Evolutionary conservation across 2,888 invertebrate genomes (phyloP), one percentile per base, ranked within the genome.

Genomic region (Drosophila koepferae): DNA sequence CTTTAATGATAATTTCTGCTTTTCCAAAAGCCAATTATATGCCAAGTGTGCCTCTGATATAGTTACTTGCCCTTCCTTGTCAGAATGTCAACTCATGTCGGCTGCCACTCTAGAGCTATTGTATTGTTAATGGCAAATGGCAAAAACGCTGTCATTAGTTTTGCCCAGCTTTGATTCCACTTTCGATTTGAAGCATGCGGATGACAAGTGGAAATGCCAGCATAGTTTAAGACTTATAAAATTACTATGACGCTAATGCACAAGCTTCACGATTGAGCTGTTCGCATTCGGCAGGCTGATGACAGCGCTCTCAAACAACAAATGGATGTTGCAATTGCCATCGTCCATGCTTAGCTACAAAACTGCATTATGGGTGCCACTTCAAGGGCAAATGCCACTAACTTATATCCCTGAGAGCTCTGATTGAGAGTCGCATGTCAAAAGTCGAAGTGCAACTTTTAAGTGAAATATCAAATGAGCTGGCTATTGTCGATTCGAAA

Each of bases 81-180:
- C 46, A 16, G 1, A 46, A 14, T 23, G 2, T 6, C 0, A 14
- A 23, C 23, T 23, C 20, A 23, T 46, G 1, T 49, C 8, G 1
- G 10, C 10, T 10, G n/a, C 18, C 60, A 71, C 62, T 89, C 83
- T 76, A 77, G 72, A 84, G 84, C 65, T 74, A 74, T 48, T 81
- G 64, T 31, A 36, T 58, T 55, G 49, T 64, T 81, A 89, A 79
- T 80, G 77, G 60, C 72, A 89, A 86, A 80, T 71, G 81, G 72
- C 77, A 81, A 79, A 70, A 81, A 70, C 63, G 69, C 76, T 83
- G 72, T 74, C 72, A 79, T 81, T 80, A 77, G 63, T 70, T 70
- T 79, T 63, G 59, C 28, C 51, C 71, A 60, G 74, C 77, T 60
- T 48, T 36, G 28, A 23, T 2, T 51, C 12, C 18, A 9, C 36